Evolutionary conservation across 1,140 invertebrate species (phyloP).

Genomic region (Leptestheria dahalacensis): DNA sequence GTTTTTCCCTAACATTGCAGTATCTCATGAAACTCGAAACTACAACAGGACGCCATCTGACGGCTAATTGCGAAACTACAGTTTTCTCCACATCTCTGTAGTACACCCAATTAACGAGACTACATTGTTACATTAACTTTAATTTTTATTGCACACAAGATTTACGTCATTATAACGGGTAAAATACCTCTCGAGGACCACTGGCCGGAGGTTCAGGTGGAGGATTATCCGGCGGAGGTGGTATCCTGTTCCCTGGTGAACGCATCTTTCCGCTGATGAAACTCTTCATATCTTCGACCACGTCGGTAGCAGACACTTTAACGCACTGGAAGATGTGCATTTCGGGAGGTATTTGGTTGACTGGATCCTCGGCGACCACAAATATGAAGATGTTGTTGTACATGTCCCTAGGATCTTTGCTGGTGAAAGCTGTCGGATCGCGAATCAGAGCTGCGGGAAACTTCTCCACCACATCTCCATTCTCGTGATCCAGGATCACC

Average conservation of each 20-base stretch:
- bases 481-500: conserved; percentile 90
- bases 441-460: conserved; percentile 84
- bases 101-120: no score
- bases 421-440: conserved; percentile 93
- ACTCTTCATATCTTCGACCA: conserved; percentile 72
- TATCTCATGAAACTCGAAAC: no score
- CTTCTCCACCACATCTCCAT: conserved; percentile 83
- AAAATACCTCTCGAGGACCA: conserved; percentile 42
- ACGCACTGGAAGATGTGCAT: conserved; percentile 98
- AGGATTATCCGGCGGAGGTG: conserved; percentile 26
- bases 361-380: conserved; percentile 49
- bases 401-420: conserved; percentile 84
- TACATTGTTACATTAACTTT: no score
- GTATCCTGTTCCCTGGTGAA: conserved; percentile 27
- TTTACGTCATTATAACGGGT: conserved; percentile 39
- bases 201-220: conserved; percentile 36
- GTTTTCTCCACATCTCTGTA: no score
- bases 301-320: conserved; percentile 64
- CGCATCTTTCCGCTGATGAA: conserved; percentile 54
- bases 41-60: no score
- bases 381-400: conserved; percentile 98
- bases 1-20: no score
- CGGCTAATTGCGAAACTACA: no score
- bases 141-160: no score
- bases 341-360: conserved; percentile 51